Base-by-base conservation (phyloP, 2,113 vertebrate species). In the Ivindomyrus marchei region DNA sequence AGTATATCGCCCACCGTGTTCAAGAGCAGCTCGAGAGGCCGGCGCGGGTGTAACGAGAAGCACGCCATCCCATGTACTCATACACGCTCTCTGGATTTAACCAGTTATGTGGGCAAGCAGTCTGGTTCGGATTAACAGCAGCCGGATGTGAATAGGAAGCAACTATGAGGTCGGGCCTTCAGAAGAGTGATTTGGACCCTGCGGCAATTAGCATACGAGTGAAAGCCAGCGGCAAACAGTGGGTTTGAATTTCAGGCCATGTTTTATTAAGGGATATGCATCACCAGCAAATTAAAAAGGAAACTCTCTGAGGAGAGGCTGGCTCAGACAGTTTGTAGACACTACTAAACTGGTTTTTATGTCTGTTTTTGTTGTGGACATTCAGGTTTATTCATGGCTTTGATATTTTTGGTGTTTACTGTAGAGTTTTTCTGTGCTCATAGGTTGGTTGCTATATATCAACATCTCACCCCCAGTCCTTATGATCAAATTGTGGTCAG, bases 111-210 rank as follows among this genome's bases (percentile, higher is more conserved):
- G 24, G 31, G 17, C 15, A 88, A 9, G 53, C 31, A 56, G 53
- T 39, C 31, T 88, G 87, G 50, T 62, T 56, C 36, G 52, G 50
- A 58, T 88, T 88, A 88, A 85, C 74, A 88, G 13, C 58, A 74
- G 19, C 24, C 39, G 21, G 58, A 88, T 66, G 56, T 74, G 58
- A 85, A 46, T 46, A 85, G 74, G 74, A 80, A 80, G 36, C 10
- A 15, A 13, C 53, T 88, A 53, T 46, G 56, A 66, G 8, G 62
- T 49, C 3, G n/a, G 24, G n/a, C 62, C 62, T n/a, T 74, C 56
- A 77, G 36, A 88, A 49, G 45, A 15, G 88, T 49, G 66, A 74
- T 36, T 77, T 31, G n/a, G 58, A 46, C 88, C 62, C n/a, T 3
- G 45, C 13, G 58, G 45, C 45, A 53, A 83, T 53, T 74, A 89